Evolutionary conservation across 1,140 invertebrate genomes (phyloP), one percentile per base, ranked within the genome.

Genomic region (Drosophila fuyamai): DNA sequence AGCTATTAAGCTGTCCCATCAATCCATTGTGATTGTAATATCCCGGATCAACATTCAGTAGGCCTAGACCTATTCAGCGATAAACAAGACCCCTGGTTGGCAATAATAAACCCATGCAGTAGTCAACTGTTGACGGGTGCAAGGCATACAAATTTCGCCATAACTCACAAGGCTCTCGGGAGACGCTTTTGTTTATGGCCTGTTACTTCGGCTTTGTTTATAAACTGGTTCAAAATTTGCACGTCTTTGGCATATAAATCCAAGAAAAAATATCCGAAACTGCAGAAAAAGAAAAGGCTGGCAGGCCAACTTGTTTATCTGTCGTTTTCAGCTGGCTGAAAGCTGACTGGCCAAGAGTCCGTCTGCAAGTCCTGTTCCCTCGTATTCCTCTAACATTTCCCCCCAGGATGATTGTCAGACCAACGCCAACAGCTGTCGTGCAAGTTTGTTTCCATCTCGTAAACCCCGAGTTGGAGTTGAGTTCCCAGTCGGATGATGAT

Each of bases 201-300:
- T 79, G 76, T 58, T 62, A 56, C 58, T 67, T 54, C 61, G 74
- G 83, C 75, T 78, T 89, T 86, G 81, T 82, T 89, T 88, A 82
- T 82, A 76, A 86, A 86, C 83, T 86, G 79, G 84, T 88, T 83
- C 84, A 86, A 89, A 88, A 77, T 79, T 83, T 76, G 83, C 83
- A 86, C 83, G 83, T 83, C 83, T 86, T 57, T 79, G 80, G 76
- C 80, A 83, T 66, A 84, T 82, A 82, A 81, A 80, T 80, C 55
- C 53, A 57, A 57, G 66, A 71, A 47, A 71, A 47, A 70, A 43
- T 71, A 71, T 36, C 65, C 67, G 6, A 72, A 72, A 71, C 44
- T 57, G 46, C 38, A 46, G 8, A 35, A 35, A 63, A 60, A 58
- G 65, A 67, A 73, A 50, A 43, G 36, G 41, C 41, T 44, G 51